phyloP scores from a whole-genome alignment of 2,888 invertebrate genomes.

The Drosophila cognata region DNA sequence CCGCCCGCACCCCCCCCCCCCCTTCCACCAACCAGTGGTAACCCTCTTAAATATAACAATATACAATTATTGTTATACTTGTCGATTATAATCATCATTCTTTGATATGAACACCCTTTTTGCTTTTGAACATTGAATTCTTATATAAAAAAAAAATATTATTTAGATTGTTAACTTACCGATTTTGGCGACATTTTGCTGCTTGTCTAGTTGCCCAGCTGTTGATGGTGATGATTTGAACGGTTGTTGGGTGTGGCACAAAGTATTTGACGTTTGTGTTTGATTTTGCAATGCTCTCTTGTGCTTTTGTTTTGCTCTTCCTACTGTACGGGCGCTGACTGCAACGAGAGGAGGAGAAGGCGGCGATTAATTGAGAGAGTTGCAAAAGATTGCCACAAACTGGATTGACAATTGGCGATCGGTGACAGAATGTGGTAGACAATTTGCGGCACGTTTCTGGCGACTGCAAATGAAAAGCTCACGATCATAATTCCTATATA shows the following conservation, averaged over 20 bases:
- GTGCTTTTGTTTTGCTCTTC: not conserved
- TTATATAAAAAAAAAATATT: too few relatives aligned
- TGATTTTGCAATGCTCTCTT: slow-evolving; percentile 13
- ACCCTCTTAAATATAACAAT: not conserved
- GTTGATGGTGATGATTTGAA: slow-evolving; percentile 36
- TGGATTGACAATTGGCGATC: slow-evolving; percentile 1
- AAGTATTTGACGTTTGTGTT: slow-evolving; percentile 15
- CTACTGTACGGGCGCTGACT: not conserved
- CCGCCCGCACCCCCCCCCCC: too few relatives aligned
- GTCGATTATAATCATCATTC: not conserved
- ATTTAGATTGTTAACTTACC: slow-evolving; percentile 85
- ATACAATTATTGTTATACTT: not conserved
- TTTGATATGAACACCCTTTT: not conserved
- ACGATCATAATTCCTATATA: not conserved
- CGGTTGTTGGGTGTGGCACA: slow-evolving; percentile 34
- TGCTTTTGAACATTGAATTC: not conserved
- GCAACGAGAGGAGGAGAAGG: not conserved
- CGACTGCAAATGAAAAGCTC: not conserved
- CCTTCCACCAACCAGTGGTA: not conserved
- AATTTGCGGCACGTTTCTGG: not conserved
- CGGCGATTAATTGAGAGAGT: not conserved
- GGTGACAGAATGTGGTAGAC: not conserved
- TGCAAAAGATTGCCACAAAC: not conserved
- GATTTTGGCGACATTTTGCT: slow-evolving; percentile 88
- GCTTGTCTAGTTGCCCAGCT: slow-evolving; percentile 55